Evolutionary conservation across 2,888 invertebrate species (phyloP), one percentile per base, ranked within the genome.

Genomic region (Acrocera orbiculus): DNA sequence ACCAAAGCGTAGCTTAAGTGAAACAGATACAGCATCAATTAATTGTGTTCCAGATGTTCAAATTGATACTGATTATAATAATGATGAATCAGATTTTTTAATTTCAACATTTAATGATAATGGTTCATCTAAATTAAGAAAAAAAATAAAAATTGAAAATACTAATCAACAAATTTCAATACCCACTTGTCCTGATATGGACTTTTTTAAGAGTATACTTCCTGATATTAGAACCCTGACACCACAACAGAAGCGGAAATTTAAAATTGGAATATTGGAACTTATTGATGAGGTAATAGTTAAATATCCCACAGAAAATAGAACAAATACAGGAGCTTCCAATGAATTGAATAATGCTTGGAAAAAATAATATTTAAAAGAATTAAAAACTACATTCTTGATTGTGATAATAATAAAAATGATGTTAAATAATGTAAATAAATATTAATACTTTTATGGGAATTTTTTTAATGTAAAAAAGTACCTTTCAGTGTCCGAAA

Each of bases 181-280:
- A n/a, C n/a, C n/a, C n/a, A 55, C 56, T 35, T 44, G 52, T 38
- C 43, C 54, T 14, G 56, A 57, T 38, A 53, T 56, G 50, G 61
- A 62, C 36, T 67, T 67, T 48, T 66, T 67, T 30, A 61, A 58
- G 43, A 66, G 67, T 48, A 58, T 67, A 31, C 42, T 67, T 24
- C 66, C 67, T 8, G 67, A 67, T 44, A 62, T 67, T 30, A 58
- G 55, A 19, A 49, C 54, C 14, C 55, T 67, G 42, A 61, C 60
- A n/a, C 53, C 58, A 4, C 56, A 60, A 34, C 67, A 67, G 40
- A 67, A 66, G 35, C 54, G 67, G 9, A 63, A 61, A 46, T 55
- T 67, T 2, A 66, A 66, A 54, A 65, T 66, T 42, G 63, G 64
- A 6, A 55, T 67, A 34, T 48, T 67, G 15, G 54, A 63, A 43